Conservation (phyloP, 2,113 vertebrate species). For the Balaeniceps rex region DNA sequence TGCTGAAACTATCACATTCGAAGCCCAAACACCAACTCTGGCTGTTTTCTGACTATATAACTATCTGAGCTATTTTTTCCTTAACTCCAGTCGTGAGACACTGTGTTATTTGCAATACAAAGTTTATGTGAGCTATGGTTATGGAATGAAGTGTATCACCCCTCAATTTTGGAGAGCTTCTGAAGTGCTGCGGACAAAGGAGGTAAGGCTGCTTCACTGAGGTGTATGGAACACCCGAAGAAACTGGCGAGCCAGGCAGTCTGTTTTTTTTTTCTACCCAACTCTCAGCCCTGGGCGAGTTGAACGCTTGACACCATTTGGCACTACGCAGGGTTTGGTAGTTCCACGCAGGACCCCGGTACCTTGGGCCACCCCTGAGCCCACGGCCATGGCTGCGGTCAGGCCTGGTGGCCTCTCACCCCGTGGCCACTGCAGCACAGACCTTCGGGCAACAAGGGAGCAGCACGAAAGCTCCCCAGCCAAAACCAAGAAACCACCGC, state of each 20-base stretch:
- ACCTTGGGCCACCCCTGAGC: accelerated
- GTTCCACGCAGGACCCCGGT: accelerated
- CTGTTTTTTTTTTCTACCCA: accelerated
- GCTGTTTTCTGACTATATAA: not conserved
- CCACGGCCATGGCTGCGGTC: accelerated
- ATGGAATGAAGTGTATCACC: accelerated
- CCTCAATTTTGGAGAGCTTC: too few species aligned
- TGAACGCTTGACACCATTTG: not conserved
- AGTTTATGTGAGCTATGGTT: accelerated
- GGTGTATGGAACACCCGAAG: too few species aligned
- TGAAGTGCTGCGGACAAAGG: too few species aligned
- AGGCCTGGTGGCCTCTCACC: accelerated
- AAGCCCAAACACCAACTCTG: not conserved
- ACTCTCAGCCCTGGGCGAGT: too few species aligned
- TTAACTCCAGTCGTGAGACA: not conserved
- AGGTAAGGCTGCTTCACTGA: not conserved
- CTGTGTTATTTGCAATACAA: not conserved
- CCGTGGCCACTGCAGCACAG: not conserved
- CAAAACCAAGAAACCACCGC: too few species aligned
- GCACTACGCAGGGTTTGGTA: accelerated
- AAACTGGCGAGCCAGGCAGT: accelerated
- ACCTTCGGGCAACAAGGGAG: not conserved
- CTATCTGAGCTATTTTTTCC: not conserved
- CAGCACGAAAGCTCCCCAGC: not conserved
- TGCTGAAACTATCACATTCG: not conserved